These are phyloP conservation scores for Botrylloides violaceus DNA, from an alignment of 23 tunicate genomes.

Conservation along the genomic window DNA sequence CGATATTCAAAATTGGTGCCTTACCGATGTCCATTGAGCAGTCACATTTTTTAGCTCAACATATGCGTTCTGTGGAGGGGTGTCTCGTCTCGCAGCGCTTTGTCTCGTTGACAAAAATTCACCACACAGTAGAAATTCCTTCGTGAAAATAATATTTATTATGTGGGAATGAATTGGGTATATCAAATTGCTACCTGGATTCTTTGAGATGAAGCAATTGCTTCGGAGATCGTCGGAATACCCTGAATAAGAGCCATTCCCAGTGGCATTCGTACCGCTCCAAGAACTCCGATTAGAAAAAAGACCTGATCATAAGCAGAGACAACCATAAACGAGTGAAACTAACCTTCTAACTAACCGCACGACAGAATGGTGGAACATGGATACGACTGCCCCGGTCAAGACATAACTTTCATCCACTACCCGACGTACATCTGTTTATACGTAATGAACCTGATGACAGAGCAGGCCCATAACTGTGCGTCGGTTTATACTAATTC, in stretches of 20 bases:
- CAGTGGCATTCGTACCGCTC: conserved; percentile 20
- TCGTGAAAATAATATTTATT: neutral
- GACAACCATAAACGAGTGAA: too few relatives aligned
- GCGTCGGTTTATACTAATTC: too few relatives aligned
- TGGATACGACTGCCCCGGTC: too few relatives aligned
- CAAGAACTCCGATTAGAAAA: conserved; percentile 30
- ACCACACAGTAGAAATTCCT: neutral
- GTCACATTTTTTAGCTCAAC: neutral
- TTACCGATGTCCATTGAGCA: conserved; percentile 9
- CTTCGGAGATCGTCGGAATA: conserved; percentile 22
- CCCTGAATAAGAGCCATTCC: conserved; percentile 29
- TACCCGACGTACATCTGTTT: too few relatives aligned
- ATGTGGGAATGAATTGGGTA: neutral
- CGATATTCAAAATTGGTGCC: neutral
- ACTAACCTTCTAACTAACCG: too few relatives aligned
- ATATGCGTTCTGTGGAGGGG: neutral
- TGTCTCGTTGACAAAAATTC: neutral
- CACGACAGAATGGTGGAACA: too few relatives aligned
- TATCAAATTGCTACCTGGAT: conserved; percentile 30
- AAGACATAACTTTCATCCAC: too few relatives aligned
- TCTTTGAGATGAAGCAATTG: conserved; percentile 27
- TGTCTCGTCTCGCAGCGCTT: too few relatives aligned
- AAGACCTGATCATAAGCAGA: conserved; percentile 33
- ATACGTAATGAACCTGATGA: too few relatives aligned
- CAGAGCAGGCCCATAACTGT: too few relatives aligned